Percentiles rank a stretch among this genome's conserved stretches.
These are phyloP conservation scores for Nothobranchius furzeri DNA, from an alignment of 2,113 vertebrate genomes.

Conservation along the genomic window DNA sequence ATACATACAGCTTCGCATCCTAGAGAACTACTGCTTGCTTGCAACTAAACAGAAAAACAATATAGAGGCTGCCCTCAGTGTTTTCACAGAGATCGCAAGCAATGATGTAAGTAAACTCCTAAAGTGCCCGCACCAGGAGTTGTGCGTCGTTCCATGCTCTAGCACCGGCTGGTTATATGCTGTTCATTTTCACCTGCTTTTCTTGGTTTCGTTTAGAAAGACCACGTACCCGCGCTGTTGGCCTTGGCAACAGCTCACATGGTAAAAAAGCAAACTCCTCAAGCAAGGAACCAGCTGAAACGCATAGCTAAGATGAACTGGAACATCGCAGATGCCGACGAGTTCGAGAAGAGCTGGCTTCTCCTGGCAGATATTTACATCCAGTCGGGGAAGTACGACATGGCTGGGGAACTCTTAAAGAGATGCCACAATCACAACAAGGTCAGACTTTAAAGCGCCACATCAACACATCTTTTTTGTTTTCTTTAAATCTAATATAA, in stretches of 20 bases:
- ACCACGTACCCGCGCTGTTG: constrained; percentile 92
- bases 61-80: constrained; percentile 87
- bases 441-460: constrained; percentile 67
- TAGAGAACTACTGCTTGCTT: constrained; percentile 94
- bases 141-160: constrained; percentile 18
- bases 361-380: constrained; percentile 97
- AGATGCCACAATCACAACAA: constrained; percentile 92
- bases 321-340: constrained; percentile 93
- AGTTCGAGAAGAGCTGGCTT: constrained; percentile 98
- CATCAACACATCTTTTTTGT: too few species aligned
- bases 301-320: constrained; percentile 96
- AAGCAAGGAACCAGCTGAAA: constrained; percentile 95
- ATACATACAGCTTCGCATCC: constrained; percentile 87
- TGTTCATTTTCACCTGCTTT: constrained; percentile 30
- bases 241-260: constrained; percentile 97
- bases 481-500: too few species aligned
- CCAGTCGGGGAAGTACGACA: constrained; percentile 95
- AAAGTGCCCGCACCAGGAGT: constrained; percentile 25
- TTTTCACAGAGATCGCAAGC: constrained; percentile 91
- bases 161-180: background rate
- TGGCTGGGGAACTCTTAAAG: constrained; percentile 91
- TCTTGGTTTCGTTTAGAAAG: constrained; percentile 81
- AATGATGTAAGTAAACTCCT: constrained; percentile 85
- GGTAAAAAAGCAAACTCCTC: constrained; percentile 95
- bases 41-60: constrained; percentile 92